A percentile compares a stretch with the other conserved stretches of the same genome.
Conservation (phyloP, 2,888 invertebrate species). For the Spicauda simplicius region DNA sequence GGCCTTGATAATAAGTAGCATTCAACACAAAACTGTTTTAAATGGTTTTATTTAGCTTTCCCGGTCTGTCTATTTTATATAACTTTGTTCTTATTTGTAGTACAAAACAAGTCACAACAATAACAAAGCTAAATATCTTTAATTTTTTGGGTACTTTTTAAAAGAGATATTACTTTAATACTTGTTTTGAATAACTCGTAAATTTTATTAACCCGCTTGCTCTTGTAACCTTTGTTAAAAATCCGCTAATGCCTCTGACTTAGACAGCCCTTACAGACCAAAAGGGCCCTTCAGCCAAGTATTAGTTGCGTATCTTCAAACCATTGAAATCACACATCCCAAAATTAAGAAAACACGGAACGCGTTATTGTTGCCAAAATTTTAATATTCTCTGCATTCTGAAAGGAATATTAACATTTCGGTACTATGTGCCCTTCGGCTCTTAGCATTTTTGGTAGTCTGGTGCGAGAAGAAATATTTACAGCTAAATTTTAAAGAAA, state of each 20-base stretch:
- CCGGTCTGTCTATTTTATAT: no score
- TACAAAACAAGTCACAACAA: no score
- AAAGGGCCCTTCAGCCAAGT: not conserved
- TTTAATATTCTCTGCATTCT: conserved; percentile 31
- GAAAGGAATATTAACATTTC: conserved; percentile 33
- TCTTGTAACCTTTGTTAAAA: not conserved
- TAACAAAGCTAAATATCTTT: no score
- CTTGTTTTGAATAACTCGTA: no score
- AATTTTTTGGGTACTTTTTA: no score
- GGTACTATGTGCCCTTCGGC: conserved; percentile 30
- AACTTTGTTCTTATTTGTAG: no score
- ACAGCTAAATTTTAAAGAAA: not conserved
- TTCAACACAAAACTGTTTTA: no score
- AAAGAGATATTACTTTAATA: no score
- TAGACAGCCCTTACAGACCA: not conserved
- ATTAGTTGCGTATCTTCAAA: conserved; percentile 1
- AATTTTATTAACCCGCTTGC: not conserved
- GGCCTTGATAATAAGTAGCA: no score
- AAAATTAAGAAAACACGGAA: conserved; percentile 18
- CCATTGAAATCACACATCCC: conserved; percentile 34
- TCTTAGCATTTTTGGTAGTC: conserved; percentile 23
- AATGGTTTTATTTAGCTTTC: no score
- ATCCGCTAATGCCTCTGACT: no score
- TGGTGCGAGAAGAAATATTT: not conserved
- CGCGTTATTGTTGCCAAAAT: conserved; percentile 37